Conservation (phyloP, 2,797 vertebrate genomes). For the Phrynocephalus forsythii region DNA sequence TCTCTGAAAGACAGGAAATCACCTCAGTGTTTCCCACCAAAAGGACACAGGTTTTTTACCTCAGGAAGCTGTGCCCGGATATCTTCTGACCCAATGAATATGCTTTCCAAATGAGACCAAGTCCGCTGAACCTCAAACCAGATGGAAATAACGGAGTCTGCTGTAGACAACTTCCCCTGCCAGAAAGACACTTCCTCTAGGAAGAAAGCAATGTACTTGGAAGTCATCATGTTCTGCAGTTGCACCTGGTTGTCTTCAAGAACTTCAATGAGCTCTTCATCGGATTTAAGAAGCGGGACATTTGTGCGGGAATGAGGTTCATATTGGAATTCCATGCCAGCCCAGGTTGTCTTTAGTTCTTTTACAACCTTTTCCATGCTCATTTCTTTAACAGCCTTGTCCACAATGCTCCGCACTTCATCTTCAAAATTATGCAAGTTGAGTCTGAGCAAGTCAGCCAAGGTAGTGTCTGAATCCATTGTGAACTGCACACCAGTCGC, state of each 20-base stretch:
- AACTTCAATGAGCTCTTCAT: constrained; percentile 91
- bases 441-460: constrained; percentile 90
- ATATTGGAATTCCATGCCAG: constrained; percentile 89
- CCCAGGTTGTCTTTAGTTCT: constrained; percentile 91
- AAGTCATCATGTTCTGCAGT: constrained; percentile 91
- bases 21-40: background rate
- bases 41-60: constrained; percentile 73
- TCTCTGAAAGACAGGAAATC: background rate
- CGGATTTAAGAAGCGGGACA: constrained; percentile 82
- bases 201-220: constrained; percentile 90
- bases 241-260: constrained; percentile 97
- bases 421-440: constrained; percentile 92
- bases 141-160: constrained; percentile 86
- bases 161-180: constrained; percentile 88
- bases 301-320: constrained; percentile 85
- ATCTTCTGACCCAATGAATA: constrained; percentile 95
- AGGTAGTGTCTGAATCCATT: constrained; percentile 86
- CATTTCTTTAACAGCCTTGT: constrained; percentile 95
- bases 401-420: constrained; percentile 90
- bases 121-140: constrained; percentile 95
- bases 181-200: constrained; percentile 91
- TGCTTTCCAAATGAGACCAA: constrained; percentile 95
- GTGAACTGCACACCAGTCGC: constrained; percentile 86
- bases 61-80: constrained; percentile 93
- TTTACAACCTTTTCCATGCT: constrained; percentile 92